A percentile compares a stretch with the other conserved stretches of the same genome.
Evolutionary conservation across 37 sponge, comb jelly and placozoan species (phyloP).

Genomic region (Geodia barretti): DNA sequence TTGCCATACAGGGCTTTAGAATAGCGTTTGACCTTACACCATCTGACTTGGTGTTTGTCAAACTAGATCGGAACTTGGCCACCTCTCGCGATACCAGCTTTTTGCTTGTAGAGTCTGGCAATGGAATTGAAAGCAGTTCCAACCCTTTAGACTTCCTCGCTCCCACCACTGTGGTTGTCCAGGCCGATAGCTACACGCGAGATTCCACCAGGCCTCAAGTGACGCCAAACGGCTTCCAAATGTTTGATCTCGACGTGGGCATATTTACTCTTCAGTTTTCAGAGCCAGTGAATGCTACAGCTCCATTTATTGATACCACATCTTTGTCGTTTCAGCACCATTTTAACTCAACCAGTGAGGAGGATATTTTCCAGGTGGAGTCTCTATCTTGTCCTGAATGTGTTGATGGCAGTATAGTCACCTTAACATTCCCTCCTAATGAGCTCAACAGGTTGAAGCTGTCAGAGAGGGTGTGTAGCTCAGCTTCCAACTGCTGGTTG

Average conservation of each 20-base stretch:
- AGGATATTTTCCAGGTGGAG: constrained; percentile 38
- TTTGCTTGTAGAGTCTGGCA: constrained; percentile 24
- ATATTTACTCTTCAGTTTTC: constrained; percentile 51
- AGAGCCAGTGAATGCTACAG: constrained; percentile 69
- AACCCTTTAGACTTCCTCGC: background rate
- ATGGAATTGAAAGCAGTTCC: constrained; percentile 20
- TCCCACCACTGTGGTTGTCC: background rate
- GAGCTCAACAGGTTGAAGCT: constrained; percentile 80
- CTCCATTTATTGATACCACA: constrained; percentile 15
- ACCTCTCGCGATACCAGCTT: constrained; percentile 10
- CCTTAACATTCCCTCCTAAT: constrained; percentile 37
- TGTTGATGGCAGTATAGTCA: constrained; percentile 46
- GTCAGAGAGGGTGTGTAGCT: constrained; percentile 55
- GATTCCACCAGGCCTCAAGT: constrained; percentile 68
- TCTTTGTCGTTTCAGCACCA: constrained; percentile 69
- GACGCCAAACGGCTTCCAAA: constrained; percentile 42
- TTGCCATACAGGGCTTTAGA: background rate
- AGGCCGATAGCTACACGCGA: constrained; percentile 4
- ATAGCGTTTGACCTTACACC: constrained; percentile 20
- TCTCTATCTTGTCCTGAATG: constrained; percentile 44
- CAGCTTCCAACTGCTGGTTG: constrained; percentile 81
- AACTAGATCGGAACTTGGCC: constrained; percentile 51
- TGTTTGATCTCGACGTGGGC: constrained; percentile 74
- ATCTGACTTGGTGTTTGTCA: constrained; percentile 37
- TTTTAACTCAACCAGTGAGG: background rate